A percentile compares a stretch with the other conserved stretches of the same genome.
phyloP scores from a whole-genome alignment of 2,888 invertebrate species.

The Apodemia mormo region DNA sequence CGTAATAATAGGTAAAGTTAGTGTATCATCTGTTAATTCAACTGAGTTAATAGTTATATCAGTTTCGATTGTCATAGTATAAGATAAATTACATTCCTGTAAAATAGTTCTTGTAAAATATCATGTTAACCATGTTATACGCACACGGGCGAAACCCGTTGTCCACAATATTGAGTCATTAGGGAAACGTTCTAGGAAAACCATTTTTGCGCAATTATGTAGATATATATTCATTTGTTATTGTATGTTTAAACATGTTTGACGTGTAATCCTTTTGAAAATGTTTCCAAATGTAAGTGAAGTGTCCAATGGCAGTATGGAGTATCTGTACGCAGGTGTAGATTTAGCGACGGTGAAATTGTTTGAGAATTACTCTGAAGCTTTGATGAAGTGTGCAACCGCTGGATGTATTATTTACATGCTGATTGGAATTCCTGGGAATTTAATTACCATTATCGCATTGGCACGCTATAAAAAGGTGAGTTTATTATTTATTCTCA shows the following conservation, averaged over 20 bases:
- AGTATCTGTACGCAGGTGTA: conserved; percentile 32
- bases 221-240: conserved; percentile 52
- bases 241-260: conserved; percentile 50
- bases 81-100: conserved; percentile 13
- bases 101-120: conserved; percentile 2
- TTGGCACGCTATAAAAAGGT: conserved; percentile 89
- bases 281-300: conserved; percentile 30
- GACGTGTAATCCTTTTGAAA: conserved; percentile 40
- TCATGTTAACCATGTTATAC: not conserved
- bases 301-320: conserved; percentile 19
- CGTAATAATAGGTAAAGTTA: conserved; percentile 3
- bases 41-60: conserved; percentile 3
- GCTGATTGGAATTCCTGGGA: conserved; percentile 89
- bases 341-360: conserved; percentile 68
- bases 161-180: conserved; percentile 53
- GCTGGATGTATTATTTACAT: conserved; percentile 87
- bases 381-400: conserved; percentile 85
- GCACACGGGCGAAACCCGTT: conserved; percentile 12
- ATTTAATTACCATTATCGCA: conserved; percentile 89
- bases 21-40: not conserved
- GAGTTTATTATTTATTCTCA: conserved; percentile 42
- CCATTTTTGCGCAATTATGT: conserved; percentile 43
- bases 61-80: not conserved
- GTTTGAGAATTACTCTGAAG: conserved; percentile 85
- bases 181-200: conserved; percentile 55